phyloP scores from a whole-genome alignment of 2,797 vertebrate species.

The Neomorphus geoffroyi region DNA sequence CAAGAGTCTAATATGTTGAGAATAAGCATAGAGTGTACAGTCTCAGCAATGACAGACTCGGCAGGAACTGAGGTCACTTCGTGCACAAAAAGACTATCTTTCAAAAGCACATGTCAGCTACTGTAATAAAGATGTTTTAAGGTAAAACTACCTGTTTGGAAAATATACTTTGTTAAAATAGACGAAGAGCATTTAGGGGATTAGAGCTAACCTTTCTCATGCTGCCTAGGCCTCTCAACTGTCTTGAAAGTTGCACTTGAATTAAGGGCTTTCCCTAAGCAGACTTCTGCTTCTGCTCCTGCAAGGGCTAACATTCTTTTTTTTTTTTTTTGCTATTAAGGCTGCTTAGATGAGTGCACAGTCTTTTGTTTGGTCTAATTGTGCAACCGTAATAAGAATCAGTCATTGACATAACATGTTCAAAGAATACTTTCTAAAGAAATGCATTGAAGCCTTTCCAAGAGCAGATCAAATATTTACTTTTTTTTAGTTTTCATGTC shows the following conservation, averaged over 20 bases:
- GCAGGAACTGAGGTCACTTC: background rate
- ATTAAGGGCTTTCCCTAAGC: background rate
- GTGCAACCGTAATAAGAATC: background rate
- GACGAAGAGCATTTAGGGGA: background rate
- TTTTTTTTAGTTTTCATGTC: background rate
- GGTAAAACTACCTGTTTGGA: background rate
- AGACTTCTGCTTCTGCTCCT: background rate
- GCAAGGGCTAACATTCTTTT: background rate
- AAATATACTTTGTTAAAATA: background rate
- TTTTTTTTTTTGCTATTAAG: background rate
- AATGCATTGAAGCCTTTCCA: background rate
- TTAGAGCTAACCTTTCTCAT: background rate
- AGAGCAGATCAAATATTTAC: background rate
- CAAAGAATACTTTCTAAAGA: background rate
- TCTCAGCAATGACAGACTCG: background rate
- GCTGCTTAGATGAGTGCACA: background rate
- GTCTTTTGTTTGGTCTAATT: background rate
- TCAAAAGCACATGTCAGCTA: background rate
- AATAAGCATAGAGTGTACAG: background rate
- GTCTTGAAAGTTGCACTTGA: background rate
- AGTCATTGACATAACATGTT: background rate
- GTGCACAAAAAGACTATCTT: background rate
- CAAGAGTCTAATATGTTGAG: background rate
- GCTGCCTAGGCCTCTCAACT: background rate
- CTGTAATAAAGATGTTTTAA: background rate